phyloP scores from a whole-genome alignment of 2,113 vertebrate genomes.

The Bufo gargarizans region DNA sequence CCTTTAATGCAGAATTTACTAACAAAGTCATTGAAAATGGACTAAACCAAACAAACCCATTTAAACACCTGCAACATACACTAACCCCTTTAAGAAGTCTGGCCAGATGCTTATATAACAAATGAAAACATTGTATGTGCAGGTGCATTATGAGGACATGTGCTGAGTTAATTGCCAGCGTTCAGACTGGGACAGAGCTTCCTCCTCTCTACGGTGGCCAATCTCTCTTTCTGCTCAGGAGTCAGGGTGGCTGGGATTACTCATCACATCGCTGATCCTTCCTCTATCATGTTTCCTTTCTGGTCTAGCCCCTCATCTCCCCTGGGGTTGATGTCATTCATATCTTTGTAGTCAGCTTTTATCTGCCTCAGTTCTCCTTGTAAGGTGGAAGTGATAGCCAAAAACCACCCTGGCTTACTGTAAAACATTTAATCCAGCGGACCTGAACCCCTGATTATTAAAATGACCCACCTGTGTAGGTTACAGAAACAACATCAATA shows the following conservation, averaged over 20 bases:
- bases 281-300: conserved; percentile 43
- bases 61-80: not conserved
- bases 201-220: not conserved
- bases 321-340: conserved; percentile 38
- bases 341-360: conserved; percentile 39
- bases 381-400: conserved; percentile 1
- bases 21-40: not conserved
- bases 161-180: not conserved
- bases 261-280: conserved; percentile 36
- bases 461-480: conserved; percentile 4
- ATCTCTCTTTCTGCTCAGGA: conserved; percentile 27
- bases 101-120: not conserved
- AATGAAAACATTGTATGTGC: not conserved
- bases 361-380: conserved; percentile 33
- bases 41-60: not conserved
- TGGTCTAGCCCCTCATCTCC: conserved; percentile 22
- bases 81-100: not conserved
- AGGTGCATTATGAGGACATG: conserved; percentile 28
- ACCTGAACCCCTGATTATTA: not conserved
- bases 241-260: conserved; percentile 45
- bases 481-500: not conserved
- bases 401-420: not conserved
- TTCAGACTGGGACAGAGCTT: conserved; percentile 15
- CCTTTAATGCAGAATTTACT: not conserved
- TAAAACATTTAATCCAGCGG: conserved; percentile 7